Evolutionary conservation across 2,888 invertebrate genomes (phyloP), one percentile per base, ranked within the genome.

Genomic region (Amphipyra tragopoginis): DNA sequence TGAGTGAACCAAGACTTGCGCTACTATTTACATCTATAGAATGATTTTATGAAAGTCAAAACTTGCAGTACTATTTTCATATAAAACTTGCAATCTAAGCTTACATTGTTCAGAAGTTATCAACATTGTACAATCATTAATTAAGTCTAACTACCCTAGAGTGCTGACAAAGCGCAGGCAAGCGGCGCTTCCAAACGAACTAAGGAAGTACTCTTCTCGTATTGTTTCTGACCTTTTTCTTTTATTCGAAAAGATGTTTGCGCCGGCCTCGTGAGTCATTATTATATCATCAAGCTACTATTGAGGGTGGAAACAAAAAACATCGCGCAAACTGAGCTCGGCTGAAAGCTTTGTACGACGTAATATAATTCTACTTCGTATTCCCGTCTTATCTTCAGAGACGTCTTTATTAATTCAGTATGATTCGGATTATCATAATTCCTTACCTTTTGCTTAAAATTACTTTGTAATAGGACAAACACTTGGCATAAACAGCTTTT

Each of bases 341-440:
- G 34, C 65, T 66, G 60, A 71, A 66, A 71, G 68, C 79, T 75
- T 77, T 66, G 64, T 77, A 62, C 65, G 43, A 9, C 50, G 65
- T 76, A 70, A 79, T 76, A 72, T 75, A 72, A 73, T 72, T 75
- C 65, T 59, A 58, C 55, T 68, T 66, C 58, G 59, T 73, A 63
- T 74, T 68, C 68, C 51, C 57, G 60, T 65, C 64, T 62, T 60
- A 66, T 79, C 65, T 68, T 66, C 57, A 54, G 63, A 65, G 67
- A 75, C 75, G 72, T 79, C 79, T 79, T 76, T 77, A 81, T 82
- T 82, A 80, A 82, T 82, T 81, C 80, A 79, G 80, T 80, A 80
- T 79, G 75, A 82, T 79, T 82, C 70, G 72, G 75, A 82, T 82
- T 82, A 82, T 82, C 81, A 82, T 82, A 79, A 82, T 80, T 79